A percentile compares a stretch with the other conserved stretches of the same genome.
phyloP scores from a whole-genome alignment of 2,113 vertebrate species.

The Dolichotis patagonum region DNA sequence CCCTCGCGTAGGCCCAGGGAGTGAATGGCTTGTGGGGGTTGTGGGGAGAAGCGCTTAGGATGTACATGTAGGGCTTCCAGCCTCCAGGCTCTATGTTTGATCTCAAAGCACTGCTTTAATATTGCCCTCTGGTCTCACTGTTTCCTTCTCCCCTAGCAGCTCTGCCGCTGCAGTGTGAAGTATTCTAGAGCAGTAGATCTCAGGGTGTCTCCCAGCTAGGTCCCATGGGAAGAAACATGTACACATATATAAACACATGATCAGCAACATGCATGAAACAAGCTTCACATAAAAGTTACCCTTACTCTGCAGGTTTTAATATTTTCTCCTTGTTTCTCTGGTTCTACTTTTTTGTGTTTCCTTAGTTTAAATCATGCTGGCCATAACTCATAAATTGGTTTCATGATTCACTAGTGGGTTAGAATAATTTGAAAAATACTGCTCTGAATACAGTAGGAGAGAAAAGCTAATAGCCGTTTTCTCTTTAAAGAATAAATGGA shows the following conservation, averaged over 20 bases:
- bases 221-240: neutral
- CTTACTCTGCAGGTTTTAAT: neutral
- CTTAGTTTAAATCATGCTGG: neutral
- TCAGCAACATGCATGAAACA: neutral
- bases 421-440: neutral
- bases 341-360: neutral
- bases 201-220: neutral
- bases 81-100: neutral
- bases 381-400: neutral
- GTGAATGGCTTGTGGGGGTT: neutral
- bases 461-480: neutral
- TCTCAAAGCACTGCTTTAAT: neutral
- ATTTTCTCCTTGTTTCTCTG: neutral
- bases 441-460: neutral
- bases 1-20: rapidly evolving
- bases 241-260: neutral
- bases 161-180: neutral
- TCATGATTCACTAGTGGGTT: neutral
- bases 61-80: neutral
- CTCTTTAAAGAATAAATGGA: neutral
- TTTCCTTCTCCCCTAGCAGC: neutral
- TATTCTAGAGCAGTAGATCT: neutral
- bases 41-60: neutral
- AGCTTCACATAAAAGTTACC: neutral
- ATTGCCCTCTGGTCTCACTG: neutral